phyloP scores from a whole-genome alignment of 2,888 invertebrate genomes.

The Acanthosepion esculentum region DNA sequence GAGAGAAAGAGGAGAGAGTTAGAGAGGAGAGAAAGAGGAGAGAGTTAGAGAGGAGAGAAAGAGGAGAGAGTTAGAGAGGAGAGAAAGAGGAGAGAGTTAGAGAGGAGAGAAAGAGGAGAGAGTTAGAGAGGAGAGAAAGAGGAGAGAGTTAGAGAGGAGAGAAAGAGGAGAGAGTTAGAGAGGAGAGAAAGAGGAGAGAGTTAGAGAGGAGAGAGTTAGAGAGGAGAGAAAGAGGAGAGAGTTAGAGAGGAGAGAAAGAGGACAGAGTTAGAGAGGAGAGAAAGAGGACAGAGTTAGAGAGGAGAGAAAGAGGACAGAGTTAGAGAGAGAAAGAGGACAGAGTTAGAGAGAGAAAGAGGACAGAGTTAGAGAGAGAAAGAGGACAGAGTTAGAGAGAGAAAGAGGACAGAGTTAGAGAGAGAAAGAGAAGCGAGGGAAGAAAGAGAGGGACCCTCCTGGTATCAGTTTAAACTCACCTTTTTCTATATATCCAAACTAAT shows the following conservation, averaged over 20 bases:
- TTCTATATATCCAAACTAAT: too few species aligned
- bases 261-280: not conserved
- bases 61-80: too few species aligned
- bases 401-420: too few species aligned
- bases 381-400: not conserved
- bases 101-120: too few species aligned
- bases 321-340: not conserved
- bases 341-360: too few species aligned
- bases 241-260: not conserved
- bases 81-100: too few species aligned
- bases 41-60: not conserved
- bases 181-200: not conserved
- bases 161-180: not conserved
- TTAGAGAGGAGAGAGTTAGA: accelerated
- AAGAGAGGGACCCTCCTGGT: not conserved
- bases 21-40: not conserved
- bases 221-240: not conserved
- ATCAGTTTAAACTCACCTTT: too few species aligned
- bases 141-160: too few species aligned
- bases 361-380: not conserved
- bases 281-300: not conserved
- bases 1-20: too few species aligned
- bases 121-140: too few species aligned
- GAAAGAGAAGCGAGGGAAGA: not conserved
- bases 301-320: not conserved